Base-by-base conservation (phyloP, 2,797 vertebrate genomes). In the Argyrosomus regius region DNA sequence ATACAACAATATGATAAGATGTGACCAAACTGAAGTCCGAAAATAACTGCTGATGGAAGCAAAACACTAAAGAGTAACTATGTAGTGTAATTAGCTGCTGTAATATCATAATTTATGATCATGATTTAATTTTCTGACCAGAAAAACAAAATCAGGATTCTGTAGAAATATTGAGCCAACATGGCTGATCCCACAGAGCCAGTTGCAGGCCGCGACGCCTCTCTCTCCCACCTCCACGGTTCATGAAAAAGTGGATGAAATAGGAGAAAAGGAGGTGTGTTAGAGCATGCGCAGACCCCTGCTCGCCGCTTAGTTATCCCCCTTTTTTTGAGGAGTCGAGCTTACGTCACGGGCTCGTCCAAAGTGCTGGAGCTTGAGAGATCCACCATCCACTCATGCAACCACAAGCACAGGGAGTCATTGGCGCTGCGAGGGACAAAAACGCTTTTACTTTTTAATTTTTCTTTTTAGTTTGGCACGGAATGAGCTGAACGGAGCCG, bases 311-410 rank as follows among this genome's bases (percentile, higher is more conserved):
- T 31, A 79, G 80, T 85, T 87, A 84, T 88, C 75, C 71, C 74
- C n/a, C 35, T 89, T 87, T 88, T 87, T 90, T 85, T 63, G 56
- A 59, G 77, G 67, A 84, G 75, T 69, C 73, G 86, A 64, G 69
- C 71, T 95, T 91, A 95, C 95, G 95, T 96, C 95, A 96, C 94
- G 61, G 80, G 63, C 84, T 90, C 87, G 87, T 91, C 75, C 86
- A 89, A 88, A 75, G 90, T 78, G 86, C 86, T 80, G 86, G 83
- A 86, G 84, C 88, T 87, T 63, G 76, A 87, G 76, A 87, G 85
- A 82, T 72, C 87, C 87, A 86, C 83, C 90, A 81, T 92, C 92
- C 94, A 91, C 89, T 92, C 93, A 90, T 92, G 91, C 91, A 91
- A 82, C 65, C 91, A 86, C 88, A 87, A 87, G 91, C 92, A 84